Percentiles rank a stretch among this genome's conserved stretches.
Conservation (phyloP, 2,113 vertebrate genomes). For the Leptodactylus fuscus region DNA sequence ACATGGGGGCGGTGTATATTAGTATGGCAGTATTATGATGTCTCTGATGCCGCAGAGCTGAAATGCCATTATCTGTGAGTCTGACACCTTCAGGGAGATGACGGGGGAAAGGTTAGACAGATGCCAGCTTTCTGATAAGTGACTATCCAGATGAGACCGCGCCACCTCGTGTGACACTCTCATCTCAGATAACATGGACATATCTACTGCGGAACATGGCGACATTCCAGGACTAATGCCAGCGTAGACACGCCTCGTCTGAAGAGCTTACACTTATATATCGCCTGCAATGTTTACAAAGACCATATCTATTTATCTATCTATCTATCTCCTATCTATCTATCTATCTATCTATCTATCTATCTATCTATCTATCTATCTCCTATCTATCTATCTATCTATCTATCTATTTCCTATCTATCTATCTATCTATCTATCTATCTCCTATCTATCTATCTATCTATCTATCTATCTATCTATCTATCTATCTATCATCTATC, state of each 20-base stretch:
- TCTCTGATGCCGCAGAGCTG: neutral
- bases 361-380: neutral
- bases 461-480: slow-evolving; percentile 3
- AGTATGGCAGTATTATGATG: neutral
- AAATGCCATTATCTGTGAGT: slow-evolving; percentile 3
- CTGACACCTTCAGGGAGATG: slow-evolving; percentile 34
- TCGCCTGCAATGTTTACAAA: neutral
- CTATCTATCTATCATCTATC: neutral
- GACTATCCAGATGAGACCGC: neutral
- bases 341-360: neutral
- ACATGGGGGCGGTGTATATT: neutral
- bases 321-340: neutral
- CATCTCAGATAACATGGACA: neutral
- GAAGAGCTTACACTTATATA: neutral
- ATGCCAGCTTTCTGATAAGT: slow-evolving; percentile 40
- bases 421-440: too few species aligned
- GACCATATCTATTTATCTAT: too few species aligned
- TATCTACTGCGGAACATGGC: too few species aligned
- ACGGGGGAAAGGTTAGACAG: slow-evolving; percentile 39
- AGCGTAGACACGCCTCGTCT: neutral
- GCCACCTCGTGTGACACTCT: neutral
- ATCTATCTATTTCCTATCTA: too few species aligned
- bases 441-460: neutral
- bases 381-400: too few species aligned
- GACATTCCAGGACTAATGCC: neutral